A percentile compares a stretch with the other conserved stretches of the same genome.
These are phyloP conservation scores for Microtus montanus DNA, from an alignment of 2,113 vertebrate species.

Conservation along the genomic window DNA sequence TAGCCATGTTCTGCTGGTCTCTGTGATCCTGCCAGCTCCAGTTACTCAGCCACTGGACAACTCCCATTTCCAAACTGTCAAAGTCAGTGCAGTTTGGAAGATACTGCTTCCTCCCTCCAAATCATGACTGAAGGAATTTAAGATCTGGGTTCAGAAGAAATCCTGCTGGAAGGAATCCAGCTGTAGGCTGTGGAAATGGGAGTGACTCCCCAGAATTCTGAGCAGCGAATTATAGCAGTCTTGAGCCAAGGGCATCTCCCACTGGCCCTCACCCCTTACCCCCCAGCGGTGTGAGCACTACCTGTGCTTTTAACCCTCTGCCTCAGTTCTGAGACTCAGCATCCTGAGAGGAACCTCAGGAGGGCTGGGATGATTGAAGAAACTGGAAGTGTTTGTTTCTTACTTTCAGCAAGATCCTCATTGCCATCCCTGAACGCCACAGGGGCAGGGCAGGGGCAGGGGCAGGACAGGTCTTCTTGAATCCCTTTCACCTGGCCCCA, in stretches of 20 bases:
- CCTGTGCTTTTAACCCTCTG: neutral
- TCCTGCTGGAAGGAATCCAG: neutral
- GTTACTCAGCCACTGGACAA: neutral
- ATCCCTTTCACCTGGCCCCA: neutral
- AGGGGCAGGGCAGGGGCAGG: too few species aligned
- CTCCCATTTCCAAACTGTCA: neutral
- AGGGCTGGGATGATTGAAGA: neutral
- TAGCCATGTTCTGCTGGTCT: neutral
- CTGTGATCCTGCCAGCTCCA: neutral
- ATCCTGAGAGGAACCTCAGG: neutral
- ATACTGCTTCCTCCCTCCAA: neutral
- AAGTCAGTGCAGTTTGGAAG: neutral
- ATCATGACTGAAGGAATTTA: neutral
- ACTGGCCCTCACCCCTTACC: neutral
- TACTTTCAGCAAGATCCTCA: rapidly evolving
- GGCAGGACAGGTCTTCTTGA: neutral
- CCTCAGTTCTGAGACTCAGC: too few species aligned
- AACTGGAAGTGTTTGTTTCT: rapidly evolving
- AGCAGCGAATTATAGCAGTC: neutral
- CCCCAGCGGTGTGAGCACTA: neutral
- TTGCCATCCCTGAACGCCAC: neutral
- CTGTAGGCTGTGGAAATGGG: too few species aligned
- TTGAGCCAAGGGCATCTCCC: neutral
- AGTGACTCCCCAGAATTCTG: neutral
- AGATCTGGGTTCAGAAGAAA: neutral